phyloP scores from a whole-genome alignment of 35 echinoderm and acorn worm species.

The Ophioderma brevispina region DNA sequence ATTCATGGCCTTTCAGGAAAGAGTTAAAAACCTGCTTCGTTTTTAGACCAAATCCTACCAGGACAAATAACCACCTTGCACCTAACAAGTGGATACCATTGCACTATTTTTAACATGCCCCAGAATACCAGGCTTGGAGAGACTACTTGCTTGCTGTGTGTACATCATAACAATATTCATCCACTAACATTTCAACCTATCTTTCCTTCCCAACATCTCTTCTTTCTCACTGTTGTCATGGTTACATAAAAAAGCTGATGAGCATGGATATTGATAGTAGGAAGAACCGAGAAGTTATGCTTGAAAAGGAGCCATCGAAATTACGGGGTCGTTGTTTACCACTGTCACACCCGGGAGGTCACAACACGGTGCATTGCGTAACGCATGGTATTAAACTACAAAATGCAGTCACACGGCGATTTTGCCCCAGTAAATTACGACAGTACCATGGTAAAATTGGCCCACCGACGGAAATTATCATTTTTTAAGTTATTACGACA shows the following conservation, averaged over 20 bases:
- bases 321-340: too few species aligned
- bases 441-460: background rate
- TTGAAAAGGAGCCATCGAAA: background rate
- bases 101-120: background rate
- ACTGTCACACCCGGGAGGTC: background rate
- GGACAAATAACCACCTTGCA: too few species aligned
- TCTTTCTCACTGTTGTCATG: background rate
- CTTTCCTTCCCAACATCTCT: background rate
- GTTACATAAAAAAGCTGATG: constrained; percentile 3
- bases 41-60: too few species aligned
- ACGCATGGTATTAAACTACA: background rate
- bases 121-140: background rate
- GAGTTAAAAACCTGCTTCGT: too few species aligned
- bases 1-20: too few species aligned
- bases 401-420: too few species aligned
- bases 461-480: background rate
- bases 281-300: background rate
- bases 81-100: background rate
- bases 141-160: background rate
- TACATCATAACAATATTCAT: background rate
- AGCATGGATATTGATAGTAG: background rate
- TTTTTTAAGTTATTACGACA: background rate
- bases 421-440: background rate
- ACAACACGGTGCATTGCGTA: background rate
- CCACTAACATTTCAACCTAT: background rate